phyloP scores from a whole-genome alignment of 2,797 vertebrate genomes.

The Syngnathus rostellatus region DNA sequence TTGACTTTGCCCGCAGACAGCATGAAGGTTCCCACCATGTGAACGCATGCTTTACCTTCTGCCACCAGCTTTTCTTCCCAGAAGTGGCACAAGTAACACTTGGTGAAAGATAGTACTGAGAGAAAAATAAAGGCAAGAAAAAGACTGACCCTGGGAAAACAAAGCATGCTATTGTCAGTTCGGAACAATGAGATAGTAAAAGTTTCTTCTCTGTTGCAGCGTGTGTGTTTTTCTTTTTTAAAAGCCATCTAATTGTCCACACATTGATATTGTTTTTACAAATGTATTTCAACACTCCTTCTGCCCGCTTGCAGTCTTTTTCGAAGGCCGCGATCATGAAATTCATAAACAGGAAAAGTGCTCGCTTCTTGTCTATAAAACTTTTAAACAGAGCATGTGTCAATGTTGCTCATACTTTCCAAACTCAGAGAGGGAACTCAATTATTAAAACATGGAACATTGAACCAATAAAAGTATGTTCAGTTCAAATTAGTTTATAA shows the following conservation, averaged over 20 bases:
- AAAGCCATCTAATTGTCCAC: background rate
- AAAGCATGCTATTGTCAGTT: background rate
- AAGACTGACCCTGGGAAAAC: conserved; percentile 2
- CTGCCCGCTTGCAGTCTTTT: background rate
- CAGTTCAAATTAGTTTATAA: background rate
- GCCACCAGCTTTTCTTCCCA: background rate
- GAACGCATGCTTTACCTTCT: conserved; percentile 12
- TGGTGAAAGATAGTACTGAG: no score
- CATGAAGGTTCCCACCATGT: conserved; percentile 8
- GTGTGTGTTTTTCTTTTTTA: background rate
- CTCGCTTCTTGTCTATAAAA: background rate
- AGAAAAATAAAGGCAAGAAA: no score
- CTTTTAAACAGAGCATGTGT: background rate
- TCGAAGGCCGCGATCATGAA: background rate
- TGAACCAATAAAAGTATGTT: background rate
- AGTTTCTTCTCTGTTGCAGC: background rate
- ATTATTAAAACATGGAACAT: conserved; percentile 1
- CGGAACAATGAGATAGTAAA: background rate
- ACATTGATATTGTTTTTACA: conserved; percentile 1
- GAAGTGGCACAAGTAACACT: background rate
- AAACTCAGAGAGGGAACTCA: background rate
- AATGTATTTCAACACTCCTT: background rate
- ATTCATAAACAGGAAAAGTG: conserved; percentile 4
- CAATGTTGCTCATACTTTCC: background rate
- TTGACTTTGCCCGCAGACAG: conserved; percentile 4